Base-by-base conservation (phyloP, 2,113 vertebrate species). In the Chitala chitala region DNA sequence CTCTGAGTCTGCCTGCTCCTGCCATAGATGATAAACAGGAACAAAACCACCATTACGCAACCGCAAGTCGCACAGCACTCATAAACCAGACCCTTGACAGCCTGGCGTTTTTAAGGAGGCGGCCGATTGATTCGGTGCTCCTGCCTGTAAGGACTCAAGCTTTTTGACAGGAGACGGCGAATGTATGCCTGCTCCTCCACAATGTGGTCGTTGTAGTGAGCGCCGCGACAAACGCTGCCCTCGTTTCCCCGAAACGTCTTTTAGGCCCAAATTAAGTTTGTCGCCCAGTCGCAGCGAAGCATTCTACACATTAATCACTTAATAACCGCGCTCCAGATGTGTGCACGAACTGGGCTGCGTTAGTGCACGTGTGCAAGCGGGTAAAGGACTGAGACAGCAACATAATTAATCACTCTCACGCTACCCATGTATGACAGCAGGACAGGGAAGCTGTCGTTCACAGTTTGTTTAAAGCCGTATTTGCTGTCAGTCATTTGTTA, bases 171-270 rank as follows among this genome's bases (percentile, higher is more conserved):
- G 72, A 82, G 78, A 63, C 75, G 61, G 38, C 55, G 66, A 0
- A 78, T n/a, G n/a, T n/a, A n/a, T 76, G 78, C 22, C 70, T 71
- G 61, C 76, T 55, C 10, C 68, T 54, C 65, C 2, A 86, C 79
- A 88, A 83, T 75, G 76, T 78, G 10, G 69, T 79, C 79, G 84
- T 86, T 86, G 84, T 87, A 78, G 44, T 76, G 71, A 36, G 55
- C 4, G 69, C 0, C 40, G 80, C 72, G 68, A 77, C 69, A 80
- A 13, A 75, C 70, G 56, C 68, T 75, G 79, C 77, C 79, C 72
- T 78, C 74, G 65, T 77, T 77, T 50, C 29, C 79, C 78, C 74
- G 58, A 78, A 68, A 73, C 63, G 75, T 81, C 79, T 58, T 72
- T 75, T 0, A 48, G 71, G 73, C 72, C 77, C 76, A 82, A 82